phyloP scores from a whole-genome alignment of 2,888 invertebrate genomes.

The Tubulanus polymorphus region DNA sequence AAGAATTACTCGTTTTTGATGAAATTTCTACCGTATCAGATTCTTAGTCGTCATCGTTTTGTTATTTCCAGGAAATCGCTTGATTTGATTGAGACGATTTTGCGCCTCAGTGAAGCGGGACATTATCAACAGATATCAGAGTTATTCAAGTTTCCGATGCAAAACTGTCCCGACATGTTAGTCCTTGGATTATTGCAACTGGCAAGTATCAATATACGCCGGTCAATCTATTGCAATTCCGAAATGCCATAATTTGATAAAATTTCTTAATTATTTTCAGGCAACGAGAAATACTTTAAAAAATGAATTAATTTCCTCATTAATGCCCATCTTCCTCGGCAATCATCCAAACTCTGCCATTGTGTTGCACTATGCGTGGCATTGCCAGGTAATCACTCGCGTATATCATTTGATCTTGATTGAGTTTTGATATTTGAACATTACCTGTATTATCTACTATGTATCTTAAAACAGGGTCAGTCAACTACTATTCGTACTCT shows the following conservation, averaged over 20 bases:
- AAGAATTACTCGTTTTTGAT: background rate
- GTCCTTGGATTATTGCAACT: conserved; percentile 85
- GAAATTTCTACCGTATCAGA: background rate
- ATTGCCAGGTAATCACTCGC: conserved; percentile 59
- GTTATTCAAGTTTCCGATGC: conserved; percentile 84
- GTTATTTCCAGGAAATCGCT: conserved; percentile 66
- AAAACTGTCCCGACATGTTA: conserved; percentile 91
- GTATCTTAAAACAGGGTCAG: conserved; percentile 33
- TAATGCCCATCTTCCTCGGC: conserved; percentile 89
- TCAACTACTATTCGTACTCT: conserved; percentile 45
- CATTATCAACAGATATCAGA: conserved; percentile 79
- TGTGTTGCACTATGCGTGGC: conserved; percentile 96
- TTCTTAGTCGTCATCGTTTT: background rate
- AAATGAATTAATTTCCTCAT: conserved; percentile 79
- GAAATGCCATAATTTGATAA: too few relatives aligned
- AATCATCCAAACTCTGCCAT: conserved; percentile 95
- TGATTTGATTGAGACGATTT: conserved; percentile 81
- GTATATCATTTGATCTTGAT: background rate
- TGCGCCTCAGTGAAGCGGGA: conserved; percentile 83
- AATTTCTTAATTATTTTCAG: background rate
- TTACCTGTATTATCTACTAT: background rate
- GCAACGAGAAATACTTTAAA: conserved; percentile 55
- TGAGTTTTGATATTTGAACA: too few relatives aligned
- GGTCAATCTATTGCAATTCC: background rate
- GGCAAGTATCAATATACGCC: too few relatives aligned